Base-by-base conservation (phyloP, 2,888 invertebrate species). In the Diachrysia chrysitis region DNA sequence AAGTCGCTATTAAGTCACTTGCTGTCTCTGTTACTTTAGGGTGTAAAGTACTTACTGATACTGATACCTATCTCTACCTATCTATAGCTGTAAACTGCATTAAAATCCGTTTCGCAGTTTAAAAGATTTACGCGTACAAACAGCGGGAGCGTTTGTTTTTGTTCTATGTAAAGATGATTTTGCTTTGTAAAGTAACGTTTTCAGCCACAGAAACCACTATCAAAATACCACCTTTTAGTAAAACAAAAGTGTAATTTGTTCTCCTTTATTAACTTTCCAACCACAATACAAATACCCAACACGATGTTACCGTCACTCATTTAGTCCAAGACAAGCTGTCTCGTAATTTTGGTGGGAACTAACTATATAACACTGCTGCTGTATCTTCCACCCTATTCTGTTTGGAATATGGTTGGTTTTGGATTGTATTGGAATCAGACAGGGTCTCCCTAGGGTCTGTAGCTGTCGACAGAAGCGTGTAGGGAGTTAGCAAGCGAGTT, bases 301-400 rank as follows among this genome's bases (percentile, higher is more conserved):
- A 42, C 37, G 23, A n/a, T 37, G 29, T 59, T 56, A 58, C 42
- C n/a, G 42, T 10, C 53, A 51, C 29, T 56, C 48, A 67, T 60
- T 48, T 57, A 69, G 51, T 54, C 19, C 14, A 51, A 21, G 70
- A 69, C 75, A 65, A 60, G 54, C 60, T 70, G 65, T 73, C 71
- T 61, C 71, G 65, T 64, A 69, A 69, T 74, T 63, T 72, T 35
- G 48, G 60, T 35, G 57, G 37, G 25, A 51, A 58, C 42, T 35
- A 12, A 23, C 5, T n/a, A 12, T 5, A n/a, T 0, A n/a, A 54
- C 1, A 25, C 9, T 46, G 0, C 4, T 10, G 21, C 0, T 14
- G 9, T 1, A 0, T 7, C 4, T 0, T n/a, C 6, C 1, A n/a
- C 0, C 2, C 6, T 51, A 51, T 53, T 0, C 2, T 0, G 19